phyloP scores from a whole-genome alignment of 2,113 vertebrate species.

The Calidris pugnax region DNA sequence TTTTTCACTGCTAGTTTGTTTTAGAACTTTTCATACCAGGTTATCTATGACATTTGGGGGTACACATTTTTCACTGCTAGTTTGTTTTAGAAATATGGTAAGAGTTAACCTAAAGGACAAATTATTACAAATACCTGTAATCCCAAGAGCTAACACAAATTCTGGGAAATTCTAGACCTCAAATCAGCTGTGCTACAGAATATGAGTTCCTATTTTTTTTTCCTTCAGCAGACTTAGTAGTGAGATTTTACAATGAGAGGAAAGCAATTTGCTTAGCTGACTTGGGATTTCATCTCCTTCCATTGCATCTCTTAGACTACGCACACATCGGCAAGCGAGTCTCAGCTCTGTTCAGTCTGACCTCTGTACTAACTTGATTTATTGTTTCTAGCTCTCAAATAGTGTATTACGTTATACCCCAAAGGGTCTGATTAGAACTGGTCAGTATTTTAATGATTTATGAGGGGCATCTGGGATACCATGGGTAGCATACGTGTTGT shows the following conservation, averaged over 20 bases:
- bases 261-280: slow-evolving; percentile 36
- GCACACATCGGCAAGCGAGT: background rate
- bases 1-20: background rate
- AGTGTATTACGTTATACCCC: slow-evolving; percentile 21
- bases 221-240: background rate
- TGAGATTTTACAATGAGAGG: slow-evolving; percentile 29
- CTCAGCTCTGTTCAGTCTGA: slow-evolving; percentile 34
- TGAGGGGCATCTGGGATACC: slow-evolving; percentile 42
- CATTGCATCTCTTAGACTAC: background rate
- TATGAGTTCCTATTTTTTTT: background rate
- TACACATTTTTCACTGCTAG: background rate
- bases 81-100: background rate
- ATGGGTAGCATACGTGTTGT: slow-evolving; percentile 13
- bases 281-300: slow-evolving; percentile 33
- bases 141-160: slow-evolving; percentile 16
- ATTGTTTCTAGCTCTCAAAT: slow-evolving; percentile 36
- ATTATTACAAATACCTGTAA: background rate
- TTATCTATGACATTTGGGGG: background rate
- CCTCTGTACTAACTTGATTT: slow-evolving; percentile 46
- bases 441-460: slow-evolving; percentile 63
- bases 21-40: background rate
- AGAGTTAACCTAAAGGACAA: background rate
- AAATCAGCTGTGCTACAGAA: slow-evolving; percentile 1
- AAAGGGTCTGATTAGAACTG: slow-evolving; percentile 28
- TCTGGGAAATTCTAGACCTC: slow-evolving; percentile 38